phyloP scores from a whole-genome alignment of 2,797 vertebrate genomes.

The Hozukius guyotensis region DNA sequence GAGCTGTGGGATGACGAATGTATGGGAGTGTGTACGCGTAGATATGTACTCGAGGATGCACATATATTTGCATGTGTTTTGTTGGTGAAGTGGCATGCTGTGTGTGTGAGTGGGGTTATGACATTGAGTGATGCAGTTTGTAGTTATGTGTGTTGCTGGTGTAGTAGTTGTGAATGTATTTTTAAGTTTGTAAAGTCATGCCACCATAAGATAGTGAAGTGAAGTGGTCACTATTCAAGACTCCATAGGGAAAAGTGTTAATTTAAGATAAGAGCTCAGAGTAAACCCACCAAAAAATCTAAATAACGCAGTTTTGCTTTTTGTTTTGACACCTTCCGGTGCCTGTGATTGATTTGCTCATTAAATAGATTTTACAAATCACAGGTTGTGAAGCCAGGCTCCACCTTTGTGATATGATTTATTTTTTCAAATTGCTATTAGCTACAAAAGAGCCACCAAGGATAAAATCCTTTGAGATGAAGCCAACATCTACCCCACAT shows the following conservation, averaged over 20 bases:
- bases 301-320: background rate
- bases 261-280: background rate
- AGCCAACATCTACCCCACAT: background rate
- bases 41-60: background rate
- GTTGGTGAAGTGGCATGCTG: slow-evolving; percentile 9
- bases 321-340: background rate
- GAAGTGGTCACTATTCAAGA: background rate
- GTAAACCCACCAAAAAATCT: background rate
- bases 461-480: background rate
- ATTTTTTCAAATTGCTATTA: background rate
- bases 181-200: slow-evolving; percentile 9
- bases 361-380: slow-evolving; percentile 1
- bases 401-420: background rate
- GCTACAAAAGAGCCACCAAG: background rate
- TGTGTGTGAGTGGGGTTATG: slow-evolving; percentile 6
- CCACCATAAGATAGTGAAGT: background rate
- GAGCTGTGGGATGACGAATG: slow-evolving; percentile 57
- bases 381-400: background rate
- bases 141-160: background rate
- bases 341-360: slow-evolving; percentile 3
- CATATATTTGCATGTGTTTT: slow-evolving; percentile 42
- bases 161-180: slow-evolving; percentile 9
- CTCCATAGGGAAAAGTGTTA: background rate
- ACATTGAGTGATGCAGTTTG: slow-evolving; percentile 9
- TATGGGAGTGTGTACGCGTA: background rate